Conservation (phyloP, 2,888 invertebrate species). For the Parnassius orleans region DNA sequence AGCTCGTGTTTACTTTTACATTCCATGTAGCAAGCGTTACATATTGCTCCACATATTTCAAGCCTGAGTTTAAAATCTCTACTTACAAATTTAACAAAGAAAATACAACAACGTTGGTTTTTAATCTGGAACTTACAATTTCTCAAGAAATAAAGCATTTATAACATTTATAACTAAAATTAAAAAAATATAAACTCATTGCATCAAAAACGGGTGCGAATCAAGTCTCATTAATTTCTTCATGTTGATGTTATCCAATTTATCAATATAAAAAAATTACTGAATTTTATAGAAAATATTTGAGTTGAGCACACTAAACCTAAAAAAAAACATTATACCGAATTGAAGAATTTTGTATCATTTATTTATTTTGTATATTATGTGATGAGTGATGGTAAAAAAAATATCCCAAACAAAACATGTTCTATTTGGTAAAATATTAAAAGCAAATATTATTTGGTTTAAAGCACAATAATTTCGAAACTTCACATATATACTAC, state of each 20-base stretch:
- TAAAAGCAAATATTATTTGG: too few species aligned
- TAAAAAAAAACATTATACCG: too few species aligned
- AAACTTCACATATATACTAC: too few species aligned
- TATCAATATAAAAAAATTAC: too few species aligned
- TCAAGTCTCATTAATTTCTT: neutral
- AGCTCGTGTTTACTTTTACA: slow-evolving; percentile 49
- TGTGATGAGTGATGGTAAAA: too few species aligned
- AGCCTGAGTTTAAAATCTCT: slow-evolving; percentile 60
- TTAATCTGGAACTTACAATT: slow-evolving; percentile 9
- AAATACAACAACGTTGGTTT: slow-evolving; percentile 22
- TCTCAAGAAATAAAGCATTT: neutral
- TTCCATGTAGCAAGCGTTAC: slow-evolving; percentile 54
- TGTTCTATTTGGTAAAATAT: too few species aligned
- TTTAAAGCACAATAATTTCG: too few species aligned
- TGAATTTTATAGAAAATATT: too few species aligned
- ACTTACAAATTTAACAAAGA: slow-evolving; percentile 6
- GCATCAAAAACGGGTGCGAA: slow-evolving; percentile 25
- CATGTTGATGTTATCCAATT: neutral
- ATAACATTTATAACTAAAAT: neutral
- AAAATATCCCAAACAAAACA: too few species aligned
- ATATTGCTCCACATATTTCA: slow-evolving; percentile 36
- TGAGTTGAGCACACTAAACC: too few species aligned
- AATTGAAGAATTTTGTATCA: too few species aligned
- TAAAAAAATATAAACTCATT: slow-evolving; percentile 11
- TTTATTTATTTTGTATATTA: too few species aligned